Conservation (phyloP, 2,888 invertebrate species). For the Ochlodes sylvanus region DNA sequence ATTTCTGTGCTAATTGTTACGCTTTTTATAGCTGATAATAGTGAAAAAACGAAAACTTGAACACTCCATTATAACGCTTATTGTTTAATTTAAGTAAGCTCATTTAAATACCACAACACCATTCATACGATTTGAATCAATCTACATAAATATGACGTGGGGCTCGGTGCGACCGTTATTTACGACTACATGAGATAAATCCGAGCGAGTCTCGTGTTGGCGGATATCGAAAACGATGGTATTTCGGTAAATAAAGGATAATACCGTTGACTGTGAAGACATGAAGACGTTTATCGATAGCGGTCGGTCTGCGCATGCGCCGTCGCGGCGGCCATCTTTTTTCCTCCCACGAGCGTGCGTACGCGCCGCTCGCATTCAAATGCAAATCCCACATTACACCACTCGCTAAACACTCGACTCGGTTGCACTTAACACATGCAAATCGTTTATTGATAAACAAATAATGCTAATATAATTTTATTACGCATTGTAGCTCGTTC, state of each 20-base stretch:
- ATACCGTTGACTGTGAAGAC: constrained; percentile 25
- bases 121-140: constrained; percentile 19
- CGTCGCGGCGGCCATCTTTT: constrained; percentile 40
- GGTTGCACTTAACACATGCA: constrained; percentile 76
- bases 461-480: constrained; percentile 79
- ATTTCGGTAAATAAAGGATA: constrained; percentile 15
- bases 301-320: constrained; percentile 24
- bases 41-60: constrained; percentile 16
- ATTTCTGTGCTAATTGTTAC: constrained; percentile 35
- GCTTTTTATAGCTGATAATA: constrained; percentile 19
- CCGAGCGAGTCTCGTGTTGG: neutral
- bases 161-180: constrained; percentile 14
- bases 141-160: constrained; percentile 22
- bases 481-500: constrained; percentile 70
- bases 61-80: constrained; percentile 25
- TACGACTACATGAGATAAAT: constrained; percentile 5
- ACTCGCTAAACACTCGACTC: constrained; percentile 55
- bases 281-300: neutral
- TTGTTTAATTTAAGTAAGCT: constrained; percentile 16
- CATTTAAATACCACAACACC: constrained; percentile 29
- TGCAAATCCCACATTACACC: constrained; percentile 64
- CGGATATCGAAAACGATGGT: neutral
- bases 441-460: constrained; percentile 81
- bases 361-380: constrained; percentile 65
- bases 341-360: constrained; percentile 40